Base-by-base conservation (phyloP, 1,140 invertebrate species). In the Papilio dardanus region DNA sequence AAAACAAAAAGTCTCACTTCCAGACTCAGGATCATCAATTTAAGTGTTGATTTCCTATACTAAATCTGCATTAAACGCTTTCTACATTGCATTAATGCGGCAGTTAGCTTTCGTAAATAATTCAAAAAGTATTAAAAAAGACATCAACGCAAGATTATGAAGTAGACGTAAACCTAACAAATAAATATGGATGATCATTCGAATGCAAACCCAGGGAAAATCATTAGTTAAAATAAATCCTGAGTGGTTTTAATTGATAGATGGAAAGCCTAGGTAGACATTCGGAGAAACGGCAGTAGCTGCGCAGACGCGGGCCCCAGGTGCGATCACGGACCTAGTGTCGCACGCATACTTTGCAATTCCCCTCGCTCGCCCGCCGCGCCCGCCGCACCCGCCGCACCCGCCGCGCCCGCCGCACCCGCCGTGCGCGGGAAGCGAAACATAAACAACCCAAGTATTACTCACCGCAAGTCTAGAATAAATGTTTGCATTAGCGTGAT, bases 271-370 rank as follows among this genome's bases (percentile, higher is more conserved):
- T 10, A 71, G 28, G 71, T 21, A 73, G 71, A 73, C 71, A 31
- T 73, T 73, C 71, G 71, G 28, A 54, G 71, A 73, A 73, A 73
- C 71, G 42, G 12, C 50, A 54, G 71, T 73, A 73, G 71, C 71
- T 80, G 79, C 78, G 81, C 79, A 79, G 77, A 68, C 80, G 71
- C 76, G 77, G 75, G 77, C 82, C 78, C 83, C 83, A 86, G 84
- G 83, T 87, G 86, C 86, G 74, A 87, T 86, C 81, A 82, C 83
- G 81, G 82, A 74, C 75, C 75, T 54, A 80, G 79, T 79, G 77
- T 79, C 82, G 71, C 77, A 77, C 79, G 76, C 77, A 77, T 81
- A 75, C 78, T 69, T 69, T 69, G 68, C 77, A 76, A 76, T 69
- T 69, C 67, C 67, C 33, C 67, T 69, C 67, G 33, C 67, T 40